Base-by-base conservation (phyloP, 2,797 vertebrate genomes). In the Ataeniobius toweri region DNA sequence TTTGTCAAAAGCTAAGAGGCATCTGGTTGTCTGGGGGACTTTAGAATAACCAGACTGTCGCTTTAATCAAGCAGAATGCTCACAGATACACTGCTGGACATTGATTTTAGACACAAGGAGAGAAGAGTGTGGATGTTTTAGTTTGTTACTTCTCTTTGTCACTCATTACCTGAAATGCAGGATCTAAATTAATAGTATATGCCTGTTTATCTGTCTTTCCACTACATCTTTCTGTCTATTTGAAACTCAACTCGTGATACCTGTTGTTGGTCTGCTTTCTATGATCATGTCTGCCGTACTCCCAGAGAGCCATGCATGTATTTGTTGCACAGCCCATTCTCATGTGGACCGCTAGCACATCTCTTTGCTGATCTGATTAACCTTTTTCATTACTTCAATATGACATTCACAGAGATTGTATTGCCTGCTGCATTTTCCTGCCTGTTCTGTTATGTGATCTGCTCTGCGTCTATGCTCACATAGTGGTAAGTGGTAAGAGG, bases 1-100 rank as follows among this genome's bases (percentile, higher is more conserved):
- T 95, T 95, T 95, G 93, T 88, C 91, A 82, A 86, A 86, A 90
- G 85, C 87, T 83, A 90, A 92, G 86, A 83, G 90, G 91, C 92
- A 93, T 92, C 88, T 92, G 91, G 86, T 89, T 79, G 85, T 91
- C 86, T 83, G 79, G 84, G 85, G 83, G 85, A 88, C 79, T 90
- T 91, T 14, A 77, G 80, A 85, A 77, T 80, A 87, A 88, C 77
- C 82, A 81, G 74, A 83, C 59, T 74, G 74, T 75, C 6, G 26
- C 79, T 84, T 85, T 84, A 85, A 89, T 75, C 67, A 82, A 77
- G 79, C 74, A 71, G 41, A 71, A 73, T 74, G 86, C 83, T 89
- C 82, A 75, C n/a, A 36, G n/a, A 14, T 59, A 79, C 73, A 74
- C 39, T 20, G 24, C 39, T 67, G 53, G 65, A 22, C 75, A 77